Evolutionary conservation across 2,888 invertebrate genomes (phyloP), one percentile per base, ranked within the genome.

Genomic region (Diaphora mendica): DNA sequence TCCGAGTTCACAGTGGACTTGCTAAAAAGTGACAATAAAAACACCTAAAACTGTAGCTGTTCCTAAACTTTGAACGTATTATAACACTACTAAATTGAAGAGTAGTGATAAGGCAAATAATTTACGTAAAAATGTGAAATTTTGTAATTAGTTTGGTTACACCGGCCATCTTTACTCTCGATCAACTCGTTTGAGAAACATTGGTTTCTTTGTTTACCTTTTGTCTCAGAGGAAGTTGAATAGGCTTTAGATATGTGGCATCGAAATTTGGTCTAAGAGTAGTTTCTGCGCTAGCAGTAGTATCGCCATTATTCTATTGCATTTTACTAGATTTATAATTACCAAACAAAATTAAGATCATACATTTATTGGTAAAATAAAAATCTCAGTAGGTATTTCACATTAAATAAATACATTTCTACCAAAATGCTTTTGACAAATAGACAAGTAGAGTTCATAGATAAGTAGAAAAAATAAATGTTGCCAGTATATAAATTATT

Each of bases 401-500:
- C 48, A 33, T 33, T 65, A 55, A 64, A 33, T n/a, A 59, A 59
- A 59, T 23, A 23, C 3, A 48, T 17, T 17, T 17, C 20, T 48
- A 4, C 44, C 3, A 17, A 4, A n/a, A 55, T 55, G 55, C 55
- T n/a, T 59, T 59, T 26, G 55, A 26, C 26, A 26, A 26, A 23
- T 55, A n/a, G 11, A 55, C 35, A 17, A 35, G 35, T 39, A 39
- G 13, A 35, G 15, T 2, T n/a, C 35, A 11, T n/a, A 26, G 15
- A 2, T 44, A 26, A 23, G 59, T 69, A 74, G 68, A 35, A 73
- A n/a, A 78, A 71, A 70, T 70, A 73, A 76, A 70, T 48, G 67
- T 71, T 66, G 71, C 44, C 72, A 51, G 68, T 81, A 79, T 68
- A 77, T 72, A 75, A 77, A 80, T 76, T 81, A 81, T 84, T 83